Base-by-base conservation (phyloP, 2,797 vertebrate genomes). In the Falco rusticolus region DNA sequence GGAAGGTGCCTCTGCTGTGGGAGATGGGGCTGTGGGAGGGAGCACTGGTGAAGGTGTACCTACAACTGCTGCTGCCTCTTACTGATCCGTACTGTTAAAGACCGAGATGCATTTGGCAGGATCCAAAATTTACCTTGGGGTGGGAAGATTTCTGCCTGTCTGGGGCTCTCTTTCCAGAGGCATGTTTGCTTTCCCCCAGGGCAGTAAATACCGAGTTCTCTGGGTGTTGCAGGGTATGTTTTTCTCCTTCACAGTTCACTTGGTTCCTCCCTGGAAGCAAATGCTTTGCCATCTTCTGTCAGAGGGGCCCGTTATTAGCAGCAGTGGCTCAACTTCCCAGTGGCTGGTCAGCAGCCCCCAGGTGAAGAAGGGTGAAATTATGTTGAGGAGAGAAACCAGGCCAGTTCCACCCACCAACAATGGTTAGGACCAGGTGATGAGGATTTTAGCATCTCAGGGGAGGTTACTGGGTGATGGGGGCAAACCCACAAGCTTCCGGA, bases 161-260 rank as follows among this genome's bases (percentile, higher is more conserved):
- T 84, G 54, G 76, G 89, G 66, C 85, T 91, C 61, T 65, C 76
- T 94, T 93, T 76, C 93, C 63, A 71, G 47, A 93, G 75, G 57
- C 80, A 14, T 91, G 84, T 91, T 96, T 92, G 93, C 78, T 95
- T 95, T 96, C 82, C 93, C 92, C 94, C 56, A 3, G 91, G 92
- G 91, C 87, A 87, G 91, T 85, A 81, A 93, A 94, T 92, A 78
- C 89, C 6, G 6, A 77, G 94, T 60, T 92, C 90, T 90, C 87
- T 16, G 75, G 94, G 84, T 95, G 90, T 83, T 54, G 54, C 84
- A 93, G 89, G 90, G 70, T 91, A 61, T 87, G 88, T 93, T 95
- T 93, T 92, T 83, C 92, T 95, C 93, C 96, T 94, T 93, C 80
- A 89, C 96, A 97, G 93, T 84, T 95, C 75, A 39, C 81, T 96